phyloP scores from a whole-genome alignment of 37 sponge, comb jelly and placozoan species.

The Halisarca cf. caerulea region DNA sequence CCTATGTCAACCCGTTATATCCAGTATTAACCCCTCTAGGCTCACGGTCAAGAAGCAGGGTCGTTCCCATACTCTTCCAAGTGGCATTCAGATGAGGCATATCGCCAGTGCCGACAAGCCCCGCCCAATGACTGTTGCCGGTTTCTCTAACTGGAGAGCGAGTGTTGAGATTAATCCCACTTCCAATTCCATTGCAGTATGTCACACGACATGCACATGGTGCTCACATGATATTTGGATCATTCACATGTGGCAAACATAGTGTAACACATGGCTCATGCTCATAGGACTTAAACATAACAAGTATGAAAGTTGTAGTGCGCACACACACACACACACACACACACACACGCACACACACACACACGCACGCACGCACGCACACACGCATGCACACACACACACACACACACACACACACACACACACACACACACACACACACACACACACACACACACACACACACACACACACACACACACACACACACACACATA shows the following conservation, averaged over 20 bases:
- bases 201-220: neutral
- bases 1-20: no score
- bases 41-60: no score
- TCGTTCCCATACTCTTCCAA: neutral
- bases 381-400: neutral
- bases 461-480: neutral
- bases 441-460: no score
- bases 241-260: no score
- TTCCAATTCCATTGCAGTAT: slow-evolving; percentile 53
- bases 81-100: neutral
- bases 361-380: neutral
- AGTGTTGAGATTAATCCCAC: slow-evolving; percentile 23
- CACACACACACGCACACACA: neutral
- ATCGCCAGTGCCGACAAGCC: neutral
- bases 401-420: neutral
- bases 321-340: no score
- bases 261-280: neutral
- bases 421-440: no score
- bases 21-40: no score
- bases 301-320: no score
- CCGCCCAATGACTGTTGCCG: neutral
- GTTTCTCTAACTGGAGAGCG: neutral
- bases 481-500: neutral
- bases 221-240: neutral
- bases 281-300: no score